Evolutionary conservation across 2,113 vertebrate species (phyloP), one percentile per base, ranked within the genome.

Genomic region (Pao palembangensis): DNA sequence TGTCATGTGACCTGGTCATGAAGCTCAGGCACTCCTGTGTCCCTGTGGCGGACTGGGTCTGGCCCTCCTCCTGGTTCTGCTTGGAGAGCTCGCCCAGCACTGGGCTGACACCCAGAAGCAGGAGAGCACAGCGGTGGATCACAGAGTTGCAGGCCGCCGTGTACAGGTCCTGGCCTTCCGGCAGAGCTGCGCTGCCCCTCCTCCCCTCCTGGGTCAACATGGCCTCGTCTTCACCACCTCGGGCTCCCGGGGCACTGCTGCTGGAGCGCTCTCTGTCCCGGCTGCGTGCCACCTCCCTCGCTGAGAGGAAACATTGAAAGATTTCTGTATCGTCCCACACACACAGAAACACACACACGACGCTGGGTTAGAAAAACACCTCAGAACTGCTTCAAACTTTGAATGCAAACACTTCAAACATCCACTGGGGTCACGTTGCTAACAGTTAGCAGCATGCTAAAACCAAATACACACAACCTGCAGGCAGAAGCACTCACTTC

Each of bases 231-330:
- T 95, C 92, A 51, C 58, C 69, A 0, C 61, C 61, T 5, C 53
- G 38, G 44, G 2, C 44, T 11, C 15, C 44, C 2, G 14, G n/a
- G 0, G 92, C 82, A 59, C 88, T 87, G 88, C 84, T 92, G 83
- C 79, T 83, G 78, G 93, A 82, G 61, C 94, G 91, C 82, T 98
- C 95, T 61, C 94, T 86, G 53, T 98, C 96, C 63, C 95, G 92
- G 61, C 94, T 93, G 78, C 95, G 94, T 64, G 94, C 95, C 67
- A 94, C 94, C 79, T 99, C 96, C 81, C 96, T 94, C 73, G 95
- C 95, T 93, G 96, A 99, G 90, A 99, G 94, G 90, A 99, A 99
- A 95, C 96, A 99, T 85, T 98, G 96, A 94, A 98, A 98, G 88
- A 99, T 98, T 96, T 99, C 96, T 99, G 94, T 89, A 92, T 91